Base-by-base conservation (phyloP, 2,888 invertebrate genomes). In the Andrena praecox region DNA sequence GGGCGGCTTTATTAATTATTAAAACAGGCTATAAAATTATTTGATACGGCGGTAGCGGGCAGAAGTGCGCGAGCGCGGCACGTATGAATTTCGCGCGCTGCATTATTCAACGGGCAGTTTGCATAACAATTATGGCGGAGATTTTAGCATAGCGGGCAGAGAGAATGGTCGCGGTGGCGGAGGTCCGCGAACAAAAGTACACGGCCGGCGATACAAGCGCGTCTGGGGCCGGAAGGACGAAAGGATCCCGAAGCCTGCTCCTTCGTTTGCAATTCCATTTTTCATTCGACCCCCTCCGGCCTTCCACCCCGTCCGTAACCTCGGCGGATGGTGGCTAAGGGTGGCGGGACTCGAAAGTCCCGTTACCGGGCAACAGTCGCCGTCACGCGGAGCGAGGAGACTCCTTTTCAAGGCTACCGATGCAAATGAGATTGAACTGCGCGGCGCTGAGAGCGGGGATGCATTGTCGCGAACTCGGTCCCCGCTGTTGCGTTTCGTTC, bases 71-170 rank as follows among this genome's bases (percentile, higher is more conserved):
- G 82, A 50, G 75, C 84, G 82, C 87, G 83, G 86, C 87, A 85
- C 86, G 89, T 90, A 89, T 90, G 90, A 90, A 90, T 90, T 89
- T 90, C 90, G 86, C 88, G 86, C 84, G 88, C 87, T 90, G 88
- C 90, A 90, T 90, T 90, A 90, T 90, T 90, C 90, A 90, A 85
- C 85, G 84, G 76, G 76, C 88, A 83, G 90, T 90, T 90, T 90
- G 89, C 90, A 90, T 90, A 90, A 88, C 90, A 90, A 90, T 90
- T 90, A 90, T 89, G 89, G 85, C 85, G 71, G 86, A 84, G 89
- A 90, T 90, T 90, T 90, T 88, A 89, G 89, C 88, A 89, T 90
- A 86, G 84, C 84, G 85, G 78, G 80, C 66, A 42, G 56, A 50
- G 60, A 50, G 31, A 60, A 33, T 12, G 73, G 56, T 24, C 33